Conservation (phyloP, 2,797 vertebrate genomes). For the Leptoclinus maculatus region DNA sequence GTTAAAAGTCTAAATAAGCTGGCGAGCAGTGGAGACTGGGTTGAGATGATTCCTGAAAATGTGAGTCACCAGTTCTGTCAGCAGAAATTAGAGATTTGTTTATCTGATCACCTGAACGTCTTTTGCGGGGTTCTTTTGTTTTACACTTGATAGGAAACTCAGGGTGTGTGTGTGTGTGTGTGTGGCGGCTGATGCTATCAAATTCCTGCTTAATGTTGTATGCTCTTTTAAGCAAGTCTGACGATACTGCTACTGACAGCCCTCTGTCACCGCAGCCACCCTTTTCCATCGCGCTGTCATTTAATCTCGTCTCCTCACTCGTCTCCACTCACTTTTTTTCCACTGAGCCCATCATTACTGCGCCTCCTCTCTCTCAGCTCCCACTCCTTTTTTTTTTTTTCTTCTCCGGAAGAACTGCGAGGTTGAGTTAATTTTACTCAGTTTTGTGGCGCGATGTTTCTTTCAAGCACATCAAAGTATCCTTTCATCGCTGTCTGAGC, state of each 20-base stretch:
- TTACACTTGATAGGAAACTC: too few species aligned
- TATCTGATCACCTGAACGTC: background rate
- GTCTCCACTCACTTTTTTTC: conserved; percentile 2
- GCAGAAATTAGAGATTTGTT: too few species aligned
- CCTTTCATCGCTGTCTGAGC: conserved; percentile 4
- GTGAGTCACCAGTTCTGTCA: too few species aligned
- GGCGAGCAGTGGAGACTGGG: background rate
- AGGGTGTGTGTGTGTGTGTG: background rate
- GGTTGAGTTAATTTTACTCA: background rate
- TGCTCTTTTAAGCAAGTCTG: conserved; percentile 53
- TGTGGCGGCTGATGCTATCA: conserved; percentile 3
- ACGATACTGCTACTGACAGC: conserved; percentile 39
- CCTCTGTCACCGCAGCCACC: conserved; percentile 54
- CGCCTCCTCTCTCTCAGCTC: background rate
- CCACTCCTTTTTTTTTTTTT: background rate
- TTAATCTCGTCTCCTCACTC: conserved; percentile 50
- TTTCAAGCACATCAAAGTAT: conserved; percentile 16
- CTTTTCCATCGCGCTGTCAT: conserved; percentile 37
- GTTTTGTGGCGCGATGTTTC: background rate
- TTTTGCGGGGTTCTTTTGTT: too few species aligned
- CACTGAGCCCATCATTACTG: background rate
- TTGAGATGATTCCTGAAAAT: background rate
- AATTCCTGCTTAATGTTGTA: conserved; percentile 37
- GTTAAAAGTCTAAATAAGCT: background rate
- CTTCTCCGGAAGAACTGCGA: background rate